phyloP scores from a whole-genome alignment of 2,113 vertebrate species.

The Hyla sarda region DNA sequence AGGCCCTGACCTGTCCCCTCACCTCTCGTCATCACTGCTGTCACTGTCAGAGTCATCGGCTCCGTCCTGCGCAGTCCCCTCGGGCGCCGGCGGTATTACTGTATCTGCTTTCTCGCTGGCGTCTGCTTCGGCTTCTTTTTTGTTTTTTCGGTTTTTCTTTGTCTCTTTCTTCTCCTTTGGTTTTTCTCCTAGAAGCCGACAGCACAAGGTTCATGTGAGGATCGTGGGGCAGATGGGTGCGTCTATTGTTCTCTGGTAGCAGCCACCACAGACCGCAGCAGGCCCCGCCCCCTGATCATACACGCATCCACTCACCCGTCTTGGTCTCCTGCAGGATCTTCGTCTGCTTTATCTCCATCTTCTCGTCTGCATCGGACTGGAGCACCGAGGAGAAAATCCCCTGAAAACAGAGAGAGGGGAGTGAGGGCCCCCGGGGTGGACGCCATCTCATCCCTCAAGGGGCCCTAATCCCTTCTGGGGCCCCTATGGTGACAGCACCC shows the following conservation, averaged over 20 bases:
- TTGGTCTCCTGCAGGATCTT: constrained; percentile 72
- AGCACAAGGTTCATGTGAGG: not conserved
- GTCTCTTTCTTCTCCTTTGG: not conserved
- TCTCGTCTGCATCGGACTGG: constrained; percentile 77
- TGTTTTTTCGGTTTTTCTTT: not conserved
- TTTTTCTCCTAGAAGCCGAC: accelerated
- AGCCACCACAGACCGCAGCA: not conserved
- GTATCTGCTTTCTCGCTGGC: accelerated
- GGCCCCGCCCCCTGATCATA: too few species aligned
- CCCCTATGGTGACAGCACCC: too few species aligned
- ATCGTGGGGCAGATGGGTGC: not conserved
- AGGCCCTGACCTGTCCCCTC: constrained; percentile 41
- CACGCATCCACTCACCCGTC: not conserved
- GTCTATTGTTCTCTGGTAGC: not conserved
- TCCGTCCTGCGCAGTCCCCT: not conserved
- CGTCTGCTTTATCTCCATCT: constrained; percentile 84
- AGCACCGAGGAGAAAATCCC: constrained; percentile 86
- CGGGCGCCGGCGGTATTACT: too few species aligned
- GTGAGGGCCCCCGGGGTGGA: too few species aligned
- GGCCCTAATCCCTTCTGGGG: too few species aligned
- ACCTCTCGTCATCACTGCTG: constrained; percentile 83
- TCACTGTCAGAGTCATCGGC: constrained; percentile 76
- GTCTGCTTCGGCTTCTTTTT: not conserved
- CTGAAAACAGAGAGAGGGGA: constrained; percentile 74
- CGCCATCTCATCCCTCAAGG: too few species aligned